Evolutionary conservation across 2,888 invertebrate genomes (phyloP).

Genomic region (Erebia palarica): DNA sequence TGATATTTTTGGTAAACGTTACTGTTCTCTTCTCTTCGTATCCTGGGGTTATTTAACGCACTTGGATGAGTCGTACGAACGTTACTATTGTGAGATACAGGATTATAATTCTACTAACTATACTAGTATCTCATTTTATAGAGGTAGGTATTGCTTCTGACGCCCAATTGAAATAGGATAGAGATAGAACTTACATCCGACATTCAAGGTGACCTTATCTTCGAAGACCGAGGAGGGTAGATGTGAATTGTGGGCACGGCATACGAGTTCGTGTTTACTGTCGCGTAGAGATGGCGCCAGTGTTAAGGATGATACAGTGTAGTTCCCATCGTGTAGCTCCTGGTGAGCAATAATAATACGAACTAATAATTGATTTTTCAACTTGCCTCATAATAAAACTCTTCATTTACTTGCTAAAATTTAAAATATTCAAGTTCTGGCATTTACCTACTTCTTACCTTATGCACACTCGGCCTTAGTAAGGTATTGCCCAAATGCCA

Average conservation of each 20-base stretch:
- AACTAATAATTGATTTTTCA: neutral
- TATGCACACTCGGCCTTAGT: constrained; percentile 63
- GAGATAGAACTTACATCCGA: constrained; percentile 64
- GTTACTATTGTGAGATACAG: too few species aligned
- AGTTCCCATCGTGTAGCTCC: constrained; percentile 73
- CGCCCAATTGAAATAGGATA: neutral
- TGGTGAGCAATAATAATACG: constrained; percentile 35
- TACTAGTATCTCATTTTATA: neutral
- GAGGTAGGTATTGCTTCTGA: too few species aligned
- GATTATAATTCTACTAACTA: neutral
- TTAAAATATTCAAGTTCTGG: too few species aligned
- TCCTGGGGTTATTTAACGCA: too few species aligned
- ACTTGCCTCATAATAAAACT: too few species aligned
- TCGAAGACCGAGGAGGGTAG: constrained; percentile 53
- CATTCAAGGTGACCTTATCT: constrained; percentile 60
- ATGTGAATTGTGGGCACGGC: constrained; percentile 59
- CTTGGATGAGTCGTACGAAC: too few species aligned
- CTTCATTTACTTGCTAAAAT: too few species aligned
- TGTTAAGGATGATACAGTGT: constrained; percentile 69
- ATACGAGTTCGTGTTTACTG: constrained; percentile 55
- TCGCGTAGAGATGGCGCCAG: constrained; percentile 61
- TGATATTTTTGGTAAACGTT: too few species aligned
- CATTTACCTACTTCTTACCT: constrained; percentile 50
- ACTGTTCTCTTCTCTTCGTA: too few species aligned
- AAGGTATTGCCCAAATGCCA: constrained; percentile 64